Evolutionary conservation across 2,888 invertebrate species (phyloP), one percentile per base, ranked within the genome.

Genomic region (Torymus auratus): DNA sequence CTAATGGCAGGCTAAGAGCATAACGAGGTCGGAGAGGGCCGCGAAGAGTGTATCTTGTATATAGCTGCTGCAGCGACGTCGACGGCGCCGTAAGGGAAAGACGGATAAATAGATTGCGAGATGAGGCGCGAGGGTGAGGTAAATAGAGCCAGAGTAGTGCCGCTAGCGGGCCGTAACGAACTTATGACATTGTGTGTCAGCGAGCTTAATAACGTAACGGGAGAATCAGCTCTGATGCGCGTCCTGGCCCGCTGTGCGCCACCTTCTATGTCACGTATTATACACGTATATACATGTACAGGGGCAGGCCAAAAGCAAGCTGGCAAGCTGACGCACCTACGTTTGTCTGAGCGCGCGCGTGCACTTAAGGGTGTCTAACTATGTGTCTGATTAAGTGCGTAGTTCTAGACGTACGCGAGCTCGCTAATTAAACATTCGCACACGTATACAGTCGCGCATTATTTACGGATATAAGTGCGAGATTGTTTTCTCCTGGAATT

Each of bases 21-120:
- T 88, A 88, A 88, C 88, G 86, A 89, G 87, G 86, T 88, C 85
- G 83, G 84, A 86, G 85, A 86, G 85, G 84, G 73, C 80, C 82
- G 41, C 41, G 85, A 78, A 85, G 84, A 85, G 85, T 86, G 85
- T 85, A 41, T 41, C 41, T 41, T 41, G 41, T 41, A 10, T 28
- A 28, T 84, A 85, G 85, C 83, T 84, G 85, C 86, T 50, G 52
- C 61, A 56, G n/a, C 52, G 52, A 20, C 28, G 67, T 12, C 41
- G 15, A 78, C 4, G 52, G 41, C 53, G 67, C n/a, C 41, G 15
- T 72, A 13, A 60, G 56, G 20, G 61, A 73, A 69, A 79, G 74
- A 70, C 60, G 58, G 74, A 58, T 79, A 79, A 79, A 74, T 79
- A 73, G 73, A 79, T 73, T 69, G 61, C 28, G 28, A 55, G 68